Conservation (phyloP, 1,140 invertebrate species). For the Microvelia longipes region DNA sequence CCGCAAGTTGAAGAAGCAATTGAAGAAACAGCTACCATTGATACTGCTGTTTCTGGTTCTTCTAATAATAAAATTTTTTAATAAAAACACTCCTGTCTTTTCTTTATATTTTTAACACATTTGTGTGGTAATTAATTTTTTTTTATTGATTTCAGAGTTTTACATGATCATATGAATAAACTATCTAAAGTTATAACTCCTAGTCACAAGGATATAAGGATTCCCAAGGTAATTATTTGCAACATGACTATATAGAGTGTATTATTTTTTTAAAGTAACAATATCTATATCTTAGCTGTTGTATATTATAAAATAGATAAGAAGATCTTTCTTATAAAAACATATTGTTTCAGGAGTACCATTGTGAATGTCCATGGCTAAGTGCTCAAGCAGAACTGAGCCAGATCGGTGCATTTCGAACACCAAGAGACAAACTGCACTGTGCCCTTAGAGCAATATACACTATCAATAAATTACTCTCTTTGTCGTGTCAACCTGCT, state of each 20-base stretch:
- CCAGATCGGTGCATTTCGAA: slow-evolving; percentile 84
- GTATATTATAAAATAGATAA: too few species aligned
- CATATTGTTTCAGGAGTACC: slow-evolving; percentile 53
- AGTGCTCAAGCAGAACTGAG: slow-evolving; percentile 86
- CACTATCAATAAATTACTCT: slow-evolving; percentile 84
- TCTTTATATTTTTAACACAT: too few species aligned
- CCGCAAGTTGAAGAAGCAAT: too few species aligned
- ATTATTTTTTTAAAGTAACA: too few species aligned
- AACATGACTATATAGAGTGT: too few species aligned
- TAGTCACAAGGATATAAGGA: slow-evolving; percentile 63
- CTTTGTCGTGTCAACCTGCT: slow-evolving; percentile 73
- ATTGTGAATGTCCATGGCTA: slow-evolving; percentile 91
- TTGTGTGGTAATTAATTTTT: slow-evolving; percentile 5
- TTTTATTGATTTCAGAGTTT: slow-evolving; percentile 40
- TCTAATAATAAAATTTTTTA: background rate
- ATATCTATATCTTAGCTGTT: too few species aligned
- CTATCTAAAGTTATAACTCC: slow-evolving; percentile 64
- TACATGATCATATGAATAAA: slow-evolving; percentile 78
- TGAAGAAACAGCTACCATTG: too few species aligned
- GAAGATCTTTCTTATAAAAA: too few species aligned
- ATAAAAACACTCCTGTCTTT: too few species aligned
- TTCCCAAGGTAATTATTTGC: slow-evolving; percentile 44
- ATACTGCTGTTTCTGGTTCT: too few species aligned
- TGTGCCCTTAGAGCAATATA: slow-evolving; percentile 74
- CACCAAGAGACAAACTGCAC: slow-evolving; percentile 83